Conservation (phyloP, 2,113 vertebrate genomes). For the Grantiella picta region DNA sequence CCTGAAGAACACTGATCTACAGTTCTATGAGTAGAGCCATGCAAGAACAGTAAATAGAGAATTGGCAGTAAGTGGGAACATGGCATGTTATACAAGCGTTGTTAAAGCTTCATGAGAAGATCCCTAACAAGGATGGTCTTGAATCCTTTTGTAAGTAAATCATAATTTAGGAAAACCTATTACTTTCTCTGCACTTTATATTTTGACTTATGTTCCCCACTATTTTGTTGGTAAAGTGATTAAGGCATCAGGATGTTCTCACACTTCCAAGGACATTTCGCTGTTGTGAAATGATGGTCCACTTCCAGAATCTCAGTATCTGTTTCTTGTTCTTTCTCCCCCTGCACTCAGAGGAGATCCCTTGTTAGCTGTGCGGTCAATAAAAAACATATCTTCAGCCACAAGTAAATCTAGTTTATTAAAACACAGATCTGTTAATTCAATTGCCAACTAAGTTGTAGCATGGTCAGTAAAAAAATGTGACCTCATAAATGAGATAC, state of each 20-base stretch:
- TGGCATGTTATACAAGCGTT: neutral
- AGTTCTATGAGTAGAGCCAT: accelerated
- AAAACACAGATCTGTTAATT: constrained; percentile 3
- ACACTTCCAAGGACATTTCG: neutral
- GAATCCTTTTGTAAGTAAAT: neutral
- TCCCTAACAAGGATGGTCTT: neutral
- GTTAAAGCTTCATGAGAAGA: neutral
- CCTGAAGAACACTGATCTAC: neutral
- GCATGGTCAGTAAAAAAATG: neutral
- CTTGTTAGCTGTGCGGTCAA: neutral
- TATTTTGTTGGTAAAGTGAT: neutral
- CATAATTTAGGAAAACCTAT: neutral
- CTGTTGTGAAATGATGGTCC: neutral
- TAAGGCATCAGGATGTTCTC: neutral
- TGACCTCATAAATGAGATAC: neutral
- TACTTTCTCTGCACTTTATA: neutral
- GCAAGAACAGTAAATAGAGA: neutral
- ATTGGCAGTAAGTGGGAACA: neutral
- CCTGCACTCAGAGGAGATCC: neutral
- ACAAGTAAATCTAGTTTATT: constrained; percentile 41
- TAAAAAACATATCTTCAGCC: neutral
- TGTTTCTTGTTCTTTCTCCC: neutral
- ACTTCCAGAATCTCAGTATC: neutral
- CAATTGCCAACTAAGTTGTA: neutral
- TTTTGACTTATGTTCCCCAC: neutral